Conservation (phyloP, 2,113 vertebrate species). For the Callipepla squamata region DNA sequence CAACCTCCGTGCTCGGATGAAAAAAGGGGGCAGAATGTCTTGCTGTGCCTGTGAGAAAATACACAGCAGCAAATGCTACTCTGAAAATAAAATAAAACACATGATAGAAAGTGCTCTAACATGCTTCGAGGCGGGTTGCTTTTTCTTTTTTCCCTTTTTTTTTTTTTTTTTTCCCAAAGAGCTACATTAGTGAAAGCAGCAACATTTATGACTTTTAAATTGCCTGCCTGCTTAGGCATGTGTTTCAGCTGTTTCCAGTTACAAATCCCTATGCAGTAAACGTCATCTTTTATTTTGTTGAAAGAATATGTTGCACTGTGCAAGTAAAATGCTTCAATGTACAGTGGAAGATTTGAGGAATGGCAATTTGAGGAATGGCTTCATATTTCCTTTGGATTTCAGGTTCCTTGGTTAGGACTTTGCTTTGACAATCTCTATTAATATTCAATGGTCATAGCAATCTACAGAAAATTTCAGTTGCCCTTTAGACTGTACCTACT, state of each 20-base stretch:
- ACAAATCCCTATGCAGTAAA: not conserved
- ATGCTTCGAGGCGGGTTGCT: not conserved
- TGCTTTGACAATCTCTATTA: not conserved
- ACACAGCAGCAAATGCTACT: not conserved
- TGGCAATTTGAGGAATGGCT: not conserved
- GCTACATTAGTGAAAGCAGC: not conserved
- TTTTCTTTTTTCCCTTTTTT: not conserved
- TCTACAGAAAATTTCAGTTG: not conserved
- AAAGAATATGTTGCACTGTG: not conserved
- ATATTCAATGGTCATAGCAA: slow-evolving; percentile 18
- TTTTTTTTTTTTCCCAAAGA: not conserved
- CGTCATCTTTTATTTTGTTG: slow-evolving; percentile 7
- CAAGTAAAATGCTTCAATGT: not conserved
- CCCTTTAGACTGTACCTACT: slow-evolving; percentile 21
- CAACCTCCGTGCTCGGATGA: not conserved
- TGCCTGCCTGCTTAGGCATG: not conserved
- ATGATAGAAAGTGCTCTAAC: not conserved
- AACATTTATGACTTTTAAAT: not conserved
- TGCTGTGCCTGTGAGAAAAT: not conserved
- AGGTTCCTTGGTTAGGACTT: slow-evolving; percentile 2
- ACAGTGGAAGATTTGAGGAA: not conserved
- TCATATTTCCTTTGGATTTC: not conserved
- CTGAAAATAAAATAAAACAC: slow-evolving; percentile 22
- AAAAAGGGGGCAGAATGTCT: not conserved
- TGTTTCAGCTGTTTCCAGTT: not conserved